Conservation (phyloP, 37 sponge, comb jelly and placozoan genomes). For the Crambe crambe region DNA sequence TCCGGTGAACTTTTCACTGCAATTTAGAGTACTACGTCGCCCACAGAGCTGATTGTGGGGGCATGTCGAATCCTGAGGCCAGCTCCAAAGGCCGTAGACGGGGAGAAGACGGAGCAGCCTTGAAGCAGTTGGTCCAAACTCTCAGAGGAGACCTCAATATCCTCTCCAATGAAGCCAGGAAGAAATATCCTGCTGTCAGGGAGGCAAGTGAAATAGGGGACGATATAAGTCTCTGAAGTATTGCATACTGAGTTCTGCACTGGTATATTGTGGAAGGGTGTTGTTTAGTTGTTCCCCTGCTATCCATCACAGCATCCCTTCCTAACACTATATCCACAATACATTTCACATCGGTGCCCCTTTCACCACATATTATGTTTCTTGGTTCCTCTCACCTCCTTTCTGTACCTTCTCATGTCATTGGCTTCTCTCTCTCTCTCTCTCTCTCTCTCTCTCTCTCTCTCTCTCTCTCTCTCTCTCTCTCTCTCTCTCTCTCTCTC, state of each 20-base stretch:
- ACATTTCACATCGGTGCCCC: background rate
- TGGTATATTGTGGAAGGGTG: no score
- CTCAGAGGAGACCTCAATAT: slow-evolving; percentile 74
- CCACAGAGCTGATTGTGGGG: no score
- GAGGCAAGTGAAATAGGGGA: no score
- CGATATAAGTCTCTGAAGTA: no score
- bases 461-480: background rate
- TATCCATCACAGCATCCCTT: background rate
- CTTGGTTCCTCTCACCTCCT: background rate
- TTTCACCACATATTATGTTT: background rate
- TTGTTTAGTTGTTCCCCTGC: background rate
- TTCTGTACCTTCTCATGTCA: background rate
- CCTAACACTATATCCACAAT: background rate
- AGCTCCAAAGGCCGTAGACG: background rate
- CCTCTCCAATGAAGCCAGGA: slow-evolving; percentile 81
- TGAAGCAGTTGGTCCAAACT: slow-evolving; percentile 49
- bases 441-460: background rate
- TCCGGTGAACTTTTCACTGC: background rate
- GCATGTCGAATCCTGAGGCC: background rate
- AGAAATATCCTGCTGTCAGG: no score
- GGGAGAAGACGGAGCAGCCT: background rate
- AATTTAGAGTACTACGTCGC: no score
- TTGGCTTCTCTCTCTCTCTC: background rate
- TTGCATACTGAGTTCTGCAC: no score
- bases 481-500: slow-evolving; percentile 14